Evolutionary conservation across 2,797 vertebrate species (phyloP).

Genomic region (Hoplostethus atlanticus): DNA sequence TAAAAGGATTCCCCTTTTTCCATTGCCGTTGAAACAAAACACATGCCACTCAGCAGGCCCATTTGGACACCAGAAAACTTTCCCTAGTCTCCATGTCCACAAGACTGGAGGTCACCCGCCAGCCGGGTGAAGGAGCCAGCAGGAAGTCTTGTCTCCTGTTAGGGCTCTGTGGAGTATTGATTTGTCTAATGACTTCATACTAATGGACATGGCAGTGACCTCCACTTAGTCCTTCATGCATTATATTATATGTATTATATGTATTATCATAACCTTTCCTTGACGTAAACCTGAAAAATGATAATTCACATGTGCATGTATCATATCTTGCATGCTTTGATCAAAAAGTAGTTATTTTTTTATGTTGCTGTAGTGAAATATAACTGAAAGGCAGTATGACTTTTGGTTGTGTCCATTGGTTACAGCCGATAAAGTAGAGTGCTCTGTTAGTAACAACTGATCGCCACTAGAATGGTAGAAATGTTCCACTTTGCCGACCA

Average conservation of each 20-base stretch:
- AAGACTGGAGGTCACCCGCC: constrained; percentile 26
- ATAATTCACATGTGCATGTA: background rate
- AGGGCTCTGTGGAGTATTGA: constrained; percentile 56
- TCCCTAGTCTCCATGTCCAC: constrained; percentile 41
- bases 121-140: constrained; percentile 48
- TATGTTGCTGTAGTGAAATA: background rate
- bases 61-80: constrained; percentile 48
- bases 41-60: constrained; percentile 29
- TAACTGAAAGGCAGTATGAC: background rate
- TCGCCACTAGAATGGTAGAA: constrained; percentile 72
- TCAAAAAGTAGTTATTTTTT: background rate
- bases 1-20: constrained; percentile 11
- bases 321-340: background rate
- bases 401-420: background rate
- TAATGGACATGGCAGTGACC: constrained; percentile 68
- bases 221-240: constrained; percentile 36
- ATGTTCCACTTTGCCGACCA: constrained; percentile 21
- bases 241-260: constrained; percentile 21
- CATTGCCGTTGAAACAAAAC: constrained; percentile 47
- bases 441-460: constrained; percentile 14
- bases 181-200: constrained; percentile 61
- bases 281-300: constrained; percentile 1
- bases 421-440: background rate
- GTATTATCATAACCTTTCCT: constrained; percentile 22
- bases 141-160: constrained; percentile 53